Percentiles rank a stretch among this genome's conserved stretches.
Conservation (phyloP, 2,113 vertebrate species). For the Poicephalus gulielmi region DNA sequence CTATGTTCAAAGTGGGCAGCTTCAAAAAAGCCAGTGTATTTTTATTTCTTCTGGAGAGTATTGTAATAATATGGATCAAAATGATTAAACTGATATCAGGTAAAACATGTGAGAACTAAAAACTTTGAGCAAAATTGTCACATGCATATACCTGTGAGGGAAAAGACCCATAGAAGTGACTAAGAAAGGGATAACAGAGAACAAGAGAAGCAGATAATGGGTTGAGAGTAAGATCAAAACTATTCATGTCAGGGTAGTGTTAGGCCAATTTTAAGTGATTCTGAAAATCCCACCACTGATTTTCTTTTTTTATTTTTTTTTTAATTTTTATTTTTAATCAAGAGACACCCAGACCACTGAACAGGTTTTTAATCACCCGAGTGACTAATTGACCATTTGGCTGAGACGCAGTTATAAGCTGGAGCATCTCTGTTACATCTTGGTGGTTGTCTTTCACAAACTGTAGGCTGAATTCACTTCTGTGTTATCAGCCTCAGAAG, state of each 20-base stretch:
- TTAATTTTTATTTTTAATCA: background rate
- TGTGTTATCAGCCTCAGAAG: background rate
- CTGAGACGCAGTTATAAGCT: background rate
- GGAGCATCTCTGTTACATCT: background rate
- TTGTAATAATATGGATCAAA: conserved; percentile 2
- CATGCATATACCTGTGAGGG: background rate
- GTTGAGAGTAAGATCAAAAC: background rate
- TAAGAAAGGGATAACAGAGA: background rate
- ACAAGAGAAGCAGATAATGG: background rate
- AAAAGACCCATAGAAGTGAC: background rate
- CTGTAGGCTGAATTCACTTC: background rate
- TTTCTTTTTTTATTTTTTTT: background rate
- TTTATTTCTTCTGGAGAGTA: conserved; percentile 10
- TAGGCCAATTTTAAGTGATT: background rate
- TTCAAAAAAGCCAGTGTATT: background rate
- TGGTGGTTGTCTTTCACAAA: background rate
- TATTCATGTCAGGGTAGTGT: background rate
- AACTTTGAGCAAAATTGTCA: background rate
- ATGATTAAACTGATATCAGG: background rate
- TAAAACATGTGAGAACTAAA: background rate
- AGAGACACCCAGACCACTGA: background rate
- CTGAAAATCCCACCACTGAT: background rate
- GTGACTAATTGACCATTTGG: background rate
- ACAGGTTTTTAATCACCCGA: background rate
- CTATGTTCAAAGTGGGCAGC: background rate